Base-by-base conservation (phyloP, 2,888 invertebrate species). In the Apamea sordens region DNA sequence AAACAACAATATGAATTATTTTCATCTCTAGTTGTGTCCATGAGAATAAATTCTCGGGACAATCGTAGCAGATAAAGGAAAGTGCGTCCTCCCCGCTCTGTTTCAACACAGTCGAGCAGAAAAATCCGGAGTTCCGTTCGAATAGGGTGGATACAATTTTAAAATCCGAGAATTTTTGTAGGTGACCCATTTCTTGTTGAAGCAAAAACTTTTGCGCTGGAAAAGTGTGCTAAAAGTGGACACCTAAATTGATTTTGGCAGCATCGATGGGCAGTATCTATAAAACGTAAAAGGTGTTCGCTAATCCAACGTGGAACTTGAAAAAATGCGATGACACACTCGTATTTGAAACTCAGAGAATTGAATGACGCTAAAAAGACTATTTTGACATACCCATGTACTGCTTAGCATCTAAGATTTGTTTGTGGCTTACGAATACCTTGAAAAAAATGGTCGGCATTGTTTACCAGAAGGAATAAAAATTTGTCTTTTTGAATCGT, bases 91-190 rank as follows among this genome's bases (percentile, higher is more conserved):
- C 80, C 82, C 67, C 74, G 79, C 79, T 90, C 80, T 65, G 86
- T 91, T 91, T 89, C 89, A 89, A 90, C 89, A 88, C 85, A 75
- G 87, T 79, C 82, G 86, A 91, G 90, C 88, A 86, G 86, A 90
- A 88, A 87, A 88, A 89, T 89, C 75, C 77, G 5, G 47, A 76
- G 79, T 86, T 82, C 76, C 82, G 80, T 88, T 80, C 56, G 61
- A 77, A 77, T 87, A 85, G 89, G 85, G 85, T 83, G 82, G 79
- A 83, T 67, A 86, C 56, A 53, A 63, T 74, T 82, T 86, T 56
- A 53, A 53, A 79, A 24, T 47, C 28, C 2, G 8, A 68, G 24
- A 15, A 0, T 41, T 69, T 53, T 47, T 70, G 18, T 75, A 15
- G 11, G n/a, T 76, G 63, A 74, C 65, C 69, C 13, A 70, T 41